Conservation (phyloP, 1,140 invertebrate genomes). For the Vollenhovia emeryi region DNA sequence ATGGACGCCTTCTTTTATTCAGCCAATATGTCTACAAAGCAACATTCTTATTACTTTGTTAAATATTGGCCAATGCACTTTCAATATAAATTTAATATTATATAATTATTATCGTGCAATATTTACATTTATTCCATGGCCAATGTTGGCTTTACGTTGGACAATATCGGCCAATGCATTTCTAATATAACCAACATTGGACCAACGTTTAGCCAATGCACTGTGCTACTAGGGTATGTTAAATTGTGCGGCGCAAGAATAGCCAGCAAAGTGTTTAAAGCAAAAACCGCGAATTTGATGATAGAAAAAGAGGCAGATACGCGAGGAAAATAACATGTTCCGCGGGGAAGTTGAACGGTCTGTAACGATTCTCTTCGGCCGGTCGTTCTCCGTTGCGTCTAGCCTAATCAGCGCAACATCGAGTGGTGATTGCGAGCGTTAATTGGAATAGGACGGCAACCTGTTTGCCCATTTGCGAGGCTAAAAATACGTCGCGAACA, state of each 20-base stretch:
- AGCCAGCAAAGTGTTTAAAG: neutral
- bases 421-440: neutral
- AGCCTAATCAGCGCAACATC: neutral
- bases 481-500: constrained; percentile 25
- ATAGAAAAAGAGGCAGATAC: neutral
- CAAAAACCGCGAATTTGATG: neutral
- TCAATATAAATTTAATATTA: too few species aligned
- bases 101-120: too few species aligned
- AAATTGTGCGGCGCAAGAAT: neutral
- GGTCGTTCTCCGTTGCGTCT: neutral
- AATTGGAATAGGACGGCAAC: constrained; percentile 7
- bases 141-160: too few species aligned
- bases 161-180: too few species aligned
- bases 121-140: too few species aligned
- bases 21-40: too few species aligned
- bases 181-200: too few species aligned
- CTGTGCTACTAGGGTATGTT: too few species aligned
- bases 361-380: neutral
- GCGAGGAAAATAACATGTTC: neutral
- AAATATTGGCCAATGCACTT: too few species aligned
- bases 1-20: too few species aligned
- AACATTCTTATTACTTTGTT: too few species aligned
- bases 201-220: too few species aligned
- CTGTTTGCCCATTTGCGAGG: neutral
- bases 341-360: neutral